A percentile compares a stretch with the other conserved stretches of the same genome.
phyloP scores from a whole-genome alignment of 2,888 invertebrate species.

The Idaea aversata region DNA sequence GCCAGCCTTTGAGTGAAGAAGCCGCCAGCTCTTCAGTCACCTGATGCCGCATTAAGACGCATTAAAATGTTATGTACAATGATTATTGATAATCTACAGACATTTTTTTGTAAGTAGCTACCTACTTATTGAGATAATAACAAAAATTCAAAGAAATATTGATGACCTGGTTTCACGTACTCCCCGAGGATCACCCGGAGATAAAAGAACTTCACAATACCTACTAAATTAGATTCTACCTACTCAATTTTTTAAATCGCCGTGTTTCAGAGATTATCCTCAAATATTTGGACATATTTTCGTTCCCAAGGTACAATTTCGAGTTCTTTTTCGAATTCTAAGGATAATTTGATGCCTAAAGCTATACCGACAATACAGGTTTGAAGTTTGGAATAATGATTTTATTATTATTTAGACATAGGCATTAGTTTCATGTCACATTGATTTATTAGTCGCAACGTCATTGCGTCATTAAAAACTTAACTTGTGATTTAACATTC shows the following conservation, averaged over 20 bases:
- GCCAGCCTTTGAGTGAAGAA: no score
- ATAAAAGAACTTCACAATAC: background rate
- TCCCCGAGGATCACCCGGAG: background rate
- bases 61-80: no score
- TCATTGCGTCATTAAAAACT: no score
- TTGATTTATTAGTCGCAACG: no score
- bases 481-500: no score
- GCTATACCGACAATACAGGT: background rate
- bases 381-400: background rate
- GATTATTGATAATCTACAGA: background rate
- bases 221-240: background rate
- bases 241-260: background rate
- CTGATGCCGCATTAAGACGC: no score
- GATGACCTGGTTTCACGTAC: background rate
- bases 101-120: background rate
- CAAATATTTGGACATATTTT: background rate
- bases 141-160: background rate
- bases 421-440: no score
- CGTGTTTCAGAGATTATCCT: background rate
- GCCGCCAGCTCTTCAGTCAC: no score
- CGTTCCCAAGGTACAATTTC: background rate
- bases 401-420: background rate
- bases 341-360: background rate
- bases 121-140: background rate
- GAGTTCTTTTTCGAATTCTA: background rate